Percentiles rank a stretch among this genome's conserved stretches.
These are phyloP conservation scores for Cynodonichthys magdalenae DNA, from an alignment of 2,797 vertebrate genomes.

Conservation along the genomic window DNA sequence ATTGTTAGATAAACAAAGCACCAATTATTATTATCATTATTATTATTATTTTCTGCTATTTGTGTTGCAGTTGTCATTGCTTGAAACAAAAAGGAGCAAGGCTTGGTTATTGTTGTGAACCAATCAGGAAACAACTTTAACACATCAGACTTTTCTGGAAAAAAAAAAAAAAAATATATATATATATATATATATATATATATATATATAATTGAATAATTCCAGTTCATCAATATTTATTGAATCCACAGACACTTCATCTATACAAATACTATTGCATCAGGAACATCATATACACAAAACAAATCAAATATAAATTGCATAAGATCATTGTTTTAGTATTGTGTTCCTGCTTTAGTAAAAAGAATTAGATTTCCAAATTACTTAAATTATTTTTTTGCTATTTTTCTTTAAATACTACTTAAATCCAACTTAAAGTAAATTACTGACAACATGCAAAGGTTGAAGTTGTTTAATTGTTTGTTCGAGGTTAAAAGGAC, in stretches of 20 bases:
- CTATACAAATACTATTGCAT: too few relatives aligned
- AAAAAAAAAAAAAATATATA: constrained; percentile 8
- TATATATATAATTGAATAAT: too few relatives aligned
- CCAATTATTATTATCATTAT: background rate
- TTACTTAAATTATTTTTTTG: constrained; percentile 46
- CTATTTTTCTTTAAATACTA: constrained; percentile 16
- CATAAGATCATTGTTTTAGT: too few relatives aligned
- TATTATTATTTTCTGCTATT: constrained; percentile 19
- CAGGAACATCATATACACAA: too few relatives aligned
- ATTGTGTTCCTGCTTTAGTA: too few relatives aligned
- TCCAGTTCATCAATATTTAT: too few relatives aligned
- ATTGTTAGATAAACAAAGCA: background rate
- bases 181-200: background rate
- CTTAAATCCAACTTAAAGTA: constrained; percentile 63
- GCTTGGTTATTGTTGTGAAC: constrained; percentile 34
- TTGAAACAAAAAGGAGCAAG: constrained; percentile 47
- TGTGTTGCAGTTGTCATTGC: constrained; percentile 1
- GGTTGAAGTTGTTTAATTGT: constrained; percentile 49
- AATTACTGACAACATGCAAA: constrained; percentile 67
- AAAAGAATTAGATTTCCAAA: constrained; percentile 27
- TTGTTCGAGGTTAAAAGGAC: constrained; percentile 52
- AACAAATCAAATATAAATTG: too few relatives aligned
- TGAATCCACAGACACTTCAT: too few relatives aligned
- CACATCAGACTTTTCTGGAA: background rate
- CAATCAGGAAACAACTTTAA: background rate